Base-by-base conservation (phyloP, 2,888 invertebrate species). In the Ophraella communa region DNA sequence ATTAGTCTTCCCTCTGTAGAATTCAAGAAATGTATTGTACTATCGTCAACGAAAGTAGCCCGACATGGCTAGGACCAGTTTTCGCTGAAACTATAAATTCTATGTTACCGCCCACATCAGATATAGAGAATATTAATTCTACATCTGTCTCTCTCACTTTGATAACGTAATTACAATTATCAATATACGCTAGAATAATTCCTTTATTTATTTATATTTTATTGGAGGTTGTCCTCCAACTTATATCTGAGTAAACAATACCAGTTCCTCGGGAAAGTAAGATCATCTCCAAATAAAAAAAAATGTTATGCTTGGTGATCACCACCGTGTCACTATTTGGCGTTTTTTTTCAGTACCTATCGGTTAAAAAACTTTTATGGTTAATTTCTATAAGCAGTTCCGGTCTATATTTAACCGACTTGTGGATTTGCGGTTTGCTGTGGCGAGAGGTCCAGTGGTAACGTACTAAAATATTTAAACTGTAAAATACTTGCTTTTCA, bases 371-470 rank as follows among this genome's bases (percentile, higher is more conserved):
- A 56, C 27, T 56, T 24, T 44, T 45, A 44, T 56, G 55, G 55
- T 56, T 44, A 56, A 56, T 56, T 56, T 55, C 27, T 24, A 24
- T 55, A 42, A 42, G 42, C 55, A 55, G 55, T 55, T 55, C 55
- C 55, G 55, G 55, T 55, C 42, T 44, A 56, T 45, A 56, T 56
- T 56, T 56, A 56, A 56, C 55, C 44, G 30, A 45, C 27, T 27
- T 45, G 24, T 27, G 18, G 11, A 56, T 56, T 56, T 56, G 55
- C 44, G 55, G 55, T 56, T 39, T 30, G 11, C 4, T 24, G 55
- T 42, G 24, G 44, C 55, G 27, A 56, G 55, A n/a, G 44, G 45
- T 56, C 45, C 42, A 56, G 18, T 55, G 55, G 42, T 55, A 55
- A 55, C 45, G 54, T 24, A 54, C 42, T 54, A 39, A 54, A 54